A percentile compares a stretch with the other conserved stretches of the same genome.
These are phyloP conservation scores for Prosapia bicincta DNA, from an alignment of 2,888 invertebrate genomes.

Conservation along the genomic window DNA sequence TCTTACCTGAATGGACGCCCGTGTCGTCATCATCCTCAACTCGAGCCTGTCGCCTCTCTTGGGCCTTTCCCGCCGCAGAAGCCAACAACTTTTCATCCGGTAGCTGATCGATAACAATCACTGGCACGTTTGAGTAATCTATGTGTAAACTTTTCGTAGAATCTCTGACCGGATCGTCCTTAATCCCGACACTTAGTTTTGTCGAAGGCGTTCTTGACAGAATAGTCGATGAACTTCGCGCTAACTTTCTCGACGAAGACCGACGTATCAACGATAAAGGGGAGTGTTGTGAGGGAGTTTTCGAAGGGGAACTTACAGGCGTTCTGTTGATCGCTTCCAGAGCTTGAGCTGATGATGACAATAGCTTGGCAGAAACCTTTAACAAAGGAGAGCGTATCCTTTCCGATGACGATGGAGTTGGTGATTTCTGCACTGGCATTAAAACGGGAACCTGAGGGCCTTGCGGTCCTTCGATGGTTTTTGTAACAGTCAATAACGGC, in stretches of 20 bases:
- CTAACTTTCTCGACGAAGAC: slow-evolving; percentile 68
- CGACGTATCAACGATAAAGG: slow-evolving; percentile 56
- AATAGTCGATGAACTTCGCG: slow-evolving; percentile 49
- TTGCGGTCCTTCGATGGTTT: slow-evolving; percentile 26
- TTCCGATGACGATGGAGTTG: slow-evolving; percentile 17
- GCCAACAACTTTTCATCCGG: slow-evolving; percentile 41
- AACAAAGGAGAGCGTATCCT: slow-evolving; percentile 35
- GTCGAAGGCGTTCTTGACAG: slow-evolving; percentile 30
- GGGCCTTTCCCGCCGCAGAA: slow-evolving; percentile 50
- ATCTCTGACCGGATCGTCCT: slow-evolving; percentile 8
- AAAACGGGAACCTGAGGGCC: slow-evolving; percentile 26
- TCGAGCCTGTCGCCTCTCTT: slow-evolving; percentile 46
- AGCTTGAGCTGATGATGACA: slow-evolving; percentile 38
- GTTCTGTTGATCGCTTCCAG: slow-evolving; percentile 35
- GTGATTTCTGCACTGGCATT: slow-evolving; percentile 28
- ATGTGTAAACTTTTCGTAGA: slow-evolving; percentile 36
- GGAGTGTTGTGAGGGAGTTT: slow-evolving; percentile 28
- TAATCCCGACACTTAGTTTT: slow-evolving; percentile 21
- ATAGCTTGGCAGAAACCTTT: slow-evolving; percentile 37
- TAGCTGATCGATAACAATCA: slow-evolving; percentile 44
- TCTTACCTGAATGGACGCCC: slow-evolving; percentile 66
- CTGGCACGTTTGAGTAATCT: slow-evolving; percentile 43
- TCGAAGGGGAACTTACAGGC: slow-evolving; percentile 27
- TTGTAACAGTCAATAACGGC: slow-evolving; percentile 27
- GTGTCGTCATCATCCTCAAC: slow-evolving; percentile 59